Percentiles rank a stretch among this genome's conserved stretches.
phyloP scores from a whole-genome alignment of 2,888 invertebrate species.

The Agonum fuliginosum region DNA sequence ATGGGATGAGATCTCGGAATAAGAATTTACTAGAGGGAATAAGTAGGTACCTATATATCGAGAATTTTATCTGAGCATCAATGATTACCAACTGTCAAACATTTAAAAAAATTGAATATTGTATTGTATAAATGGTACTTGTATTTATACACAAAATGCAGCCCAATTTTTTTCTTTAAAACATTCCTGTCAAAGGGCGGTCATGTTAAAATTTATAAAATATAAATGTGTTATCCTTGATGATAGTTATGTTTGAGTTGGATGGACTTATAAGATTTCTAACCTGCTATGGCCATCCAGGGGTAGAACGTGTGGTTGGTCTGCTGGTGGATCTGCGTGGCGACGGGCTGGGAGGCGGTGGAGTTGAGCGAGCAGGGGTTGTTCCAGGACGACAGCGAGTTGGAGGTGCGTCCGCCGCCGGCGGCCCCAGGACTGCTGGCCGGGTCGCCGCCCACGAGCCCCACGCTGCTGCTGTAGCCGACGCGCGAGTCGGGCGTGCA shows the following conservation, averaged over 20 bases:
- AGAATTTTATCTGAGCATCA: no score
- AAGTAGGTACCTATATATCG: no score
- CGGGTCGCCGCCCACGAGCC: conserved; percentile 85
- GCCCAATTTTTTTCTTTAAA: no score
- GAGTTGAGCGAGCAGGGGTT: conserved; percentile 92
- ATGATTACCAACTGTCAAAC: no score
- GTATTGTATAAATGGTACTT: no score
- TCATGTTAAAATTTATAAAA: no score
- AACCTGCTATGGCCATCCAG: conserved; percentile 99
- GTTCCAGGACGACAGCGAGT: conserved; percentile 86
- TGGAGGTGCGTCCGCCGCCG: conserved; percentile 74
- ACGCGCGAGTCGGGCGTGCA: conserved; percentile 92
- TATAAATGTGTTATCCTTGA: no score
- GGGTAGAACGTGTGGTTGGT: conserved; percentile 96
- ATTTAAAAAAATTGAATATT: no score
- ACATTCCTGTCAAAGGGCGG: no score
- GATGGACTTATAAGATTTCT: conserved; percentile 71
- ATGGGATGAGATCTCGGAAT: neutral
- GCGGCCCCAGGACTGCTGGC: conserved; percentile 84
- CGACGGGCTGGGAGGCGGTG: conserved; percentile 84
- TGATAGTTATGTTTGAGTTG: no score
- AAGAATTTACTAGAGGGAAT: neutral
- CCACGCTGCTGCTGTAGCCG: conserved; percentile 81
- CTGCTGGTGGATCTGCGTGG: conserved; percentile 92
- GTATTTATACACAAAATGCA: no score